Conservation (phyloP, 2,797 vertebrate species). For the Halcyon smyrnensis region DNA sequence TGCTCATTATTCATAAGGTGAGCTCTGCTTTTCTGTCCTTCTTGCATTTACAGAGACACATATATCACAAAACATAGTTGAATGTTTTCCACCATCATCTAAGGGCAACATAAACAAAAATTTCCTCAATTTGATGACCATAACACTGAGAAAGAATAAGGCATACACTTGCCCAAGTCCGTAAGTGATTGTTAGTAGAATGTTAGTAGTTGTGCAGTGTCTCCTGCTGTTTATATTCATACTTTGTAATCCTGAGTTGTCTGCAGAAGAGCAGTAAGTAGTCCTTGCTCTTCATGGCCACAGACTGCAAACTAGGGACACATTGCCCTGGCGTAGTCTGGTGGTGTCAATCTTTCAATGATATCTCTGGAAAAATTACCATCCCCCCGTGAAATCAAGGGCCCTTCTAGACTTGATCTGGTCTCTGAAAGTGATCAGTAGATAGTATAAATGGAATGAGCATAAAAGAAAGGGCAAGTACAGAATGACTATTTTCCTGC, state of each 20-base stretch:
- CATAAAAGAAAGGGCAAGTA: background rate
- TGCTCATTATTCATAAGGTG: background rate
- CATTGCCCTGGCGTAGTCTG: background rate
- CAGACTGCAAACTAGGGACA: background rate
- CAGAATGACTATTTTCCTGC: background rate
- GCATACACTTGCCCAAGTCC: accelerated
- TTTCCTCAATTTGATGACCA: background rate
- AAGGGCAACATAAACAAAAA: background rate
- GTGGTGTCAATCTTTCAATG: background rate
- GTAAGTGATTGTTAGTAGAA: background rate
- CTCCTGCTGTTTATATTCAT: background rate
- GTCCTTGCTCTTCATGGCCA: background rate
- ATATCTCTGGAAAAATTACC: background rate
- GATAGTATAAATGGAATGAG: background rate
- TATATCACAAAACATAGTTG: background rate
- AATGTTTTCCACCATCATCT: background rate
- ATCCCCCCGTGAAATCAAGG: accelerated
- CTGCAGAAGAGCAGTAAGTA: background rate
- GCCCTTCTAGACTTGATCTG: background rate
- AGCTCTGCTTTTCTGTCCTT: background rate
- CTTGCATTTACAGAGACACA: background rate
- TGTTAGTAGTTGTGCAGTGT: background rate
- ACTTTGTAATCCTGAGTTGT: background rate
- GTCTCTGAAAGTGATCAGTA: background rate
- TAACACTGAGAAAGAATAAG: background rate